A percentile compares a stretch with the other conserved stretches of the same genome.
Evolutionary conservation across 2,888 invertebrate species (phyloP).

Genomic region (Heliconius charithonia): DNA sequence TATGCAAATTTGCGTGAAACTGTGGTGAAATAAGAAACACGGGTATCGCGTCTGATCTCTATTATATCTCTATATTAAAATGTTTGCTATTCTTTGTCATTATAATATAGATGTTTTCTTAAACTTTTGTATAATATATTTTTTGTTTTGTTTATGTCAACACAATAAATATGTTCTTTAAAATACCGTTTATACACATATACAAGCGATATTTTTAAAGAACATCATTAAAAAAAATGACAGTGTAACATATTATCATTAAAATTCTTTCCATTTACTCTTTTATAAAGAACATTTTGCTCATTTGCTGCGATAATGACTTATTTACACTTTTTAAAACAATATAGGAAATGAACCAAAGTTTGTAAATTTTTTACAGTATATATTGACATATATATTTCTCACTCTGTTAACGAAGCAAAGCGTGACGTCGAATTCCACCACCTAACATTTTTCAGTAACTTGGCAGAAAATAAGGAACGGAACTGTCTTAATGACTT

Average conservation of each 20-base stretch:
- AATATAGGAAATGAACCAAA: too few species aligned
- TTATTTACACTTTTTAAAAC: too few species aligned
- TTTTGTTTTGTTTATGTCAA: background rate
- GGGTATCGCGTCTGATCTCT: background rate
- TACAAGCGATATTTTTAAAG: too few species aligned
- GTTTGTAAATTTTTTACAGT: too few species aligned
- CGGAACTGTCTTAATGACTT: background rate
- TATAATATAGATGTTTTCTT: background rate
- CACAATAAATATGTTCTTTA: too few species aligned
- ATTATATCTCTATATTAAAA: slow-evolving; percentile 25
- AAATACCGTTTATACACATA: background rate
- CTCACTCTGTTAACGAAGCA: too few species aligned
- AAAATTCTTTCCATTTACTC: background rate
- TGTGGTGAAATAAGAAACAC: slow-evolving; percentile 51
- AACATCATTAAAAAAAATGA: too few species aligned
- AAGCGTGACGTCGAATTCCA: background rate
- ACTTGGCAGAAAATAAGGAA: background rate
- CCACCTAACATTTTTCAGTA: background rate
- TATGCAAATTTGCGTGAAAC: slow-evolving; percentile 66
- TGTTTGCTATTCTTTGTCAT: background rate
- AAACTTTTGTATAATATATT: background rate
- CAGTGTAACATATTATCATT: background rate
- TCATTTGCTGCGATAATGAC: too few species aligned
- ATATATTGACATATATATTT: too few species aligned
- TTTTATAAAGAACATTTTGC: too few species aligned